These are phyloP conservation scores for Petrocephalus schoutedeni DNA, from an alignment of 2,797 vertebrate species.

Conservation along the genomic window DNA sequence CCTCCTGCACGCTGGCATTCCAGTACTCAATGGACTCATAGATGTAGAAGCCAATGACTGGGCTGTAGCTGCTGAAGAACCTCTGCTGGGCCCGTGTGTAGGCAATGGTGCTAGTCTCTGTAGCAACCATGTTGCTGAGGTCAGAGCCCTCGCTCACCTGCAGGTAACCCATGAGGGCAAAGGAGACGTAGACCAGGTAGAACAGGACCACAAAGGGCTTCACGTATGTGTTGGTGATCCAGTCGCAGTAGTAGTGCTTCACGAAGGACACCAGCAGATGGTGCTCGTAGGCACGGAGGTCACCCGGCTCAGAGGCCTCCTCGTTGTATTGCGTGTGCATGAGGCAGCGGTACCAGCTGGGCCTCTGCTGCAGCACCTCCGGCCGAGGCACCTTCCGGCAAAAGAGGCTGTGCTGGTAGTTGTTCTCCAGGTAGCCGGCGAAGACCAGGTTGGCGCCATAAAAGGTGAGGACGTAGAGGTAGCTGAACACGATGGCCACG, in stretches of 20 bases:
- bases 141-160: slow-evolving; percentile 92
- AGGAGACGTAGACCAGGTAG: slow-evolving; percentile 98
- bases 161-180: slow-evolving; percentile 97
- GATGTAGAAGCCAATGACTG: slow-evolving; percentile 97
- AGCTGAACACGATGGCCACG: slow-evolving; percentile 88
- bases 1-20: slow-evolving; percentile 91
- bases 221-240: slow-evolving; percentile 99
- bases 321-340: slow-evolving; percentile 95
- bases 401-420: slow-evolving; percentile 96
- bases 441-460: slow-evolving; percentile 97
- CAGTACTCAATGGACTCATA: slow-evolving; percentile 98
- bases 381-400: slow-evolving; percentile 88
- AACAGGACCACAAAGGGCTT: slow-evolving; percentile 98
- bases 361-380: slow-evolving; percentile 85
- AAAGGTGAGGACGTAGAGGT: slow-evolving; percentile 96
- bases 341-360: slow-evolving; percentile 92
- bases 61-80: slow-evolving; percentile 96
- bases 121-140: slow-evolving; percentile 91
- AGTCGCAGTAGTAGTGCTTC: slow-evolving; percentile 94
- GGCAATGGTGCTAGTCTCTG: slow-evolving; percentile 86
- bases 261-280: slow-evolving; percentile 94
- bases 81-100: slow-evolving; percentile 92
- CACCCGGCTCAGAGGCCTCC: slow-evolving; percentile 67
- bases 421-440: slow-evolving; percentile 96
- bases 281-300: slow-evolving; percentile 82